Percentiles rank a stretch among this genome's conserved stretches.
Conservation (phyloP, 2,888 invertebrate species). For the Pseudoips prasinana region DNA sequence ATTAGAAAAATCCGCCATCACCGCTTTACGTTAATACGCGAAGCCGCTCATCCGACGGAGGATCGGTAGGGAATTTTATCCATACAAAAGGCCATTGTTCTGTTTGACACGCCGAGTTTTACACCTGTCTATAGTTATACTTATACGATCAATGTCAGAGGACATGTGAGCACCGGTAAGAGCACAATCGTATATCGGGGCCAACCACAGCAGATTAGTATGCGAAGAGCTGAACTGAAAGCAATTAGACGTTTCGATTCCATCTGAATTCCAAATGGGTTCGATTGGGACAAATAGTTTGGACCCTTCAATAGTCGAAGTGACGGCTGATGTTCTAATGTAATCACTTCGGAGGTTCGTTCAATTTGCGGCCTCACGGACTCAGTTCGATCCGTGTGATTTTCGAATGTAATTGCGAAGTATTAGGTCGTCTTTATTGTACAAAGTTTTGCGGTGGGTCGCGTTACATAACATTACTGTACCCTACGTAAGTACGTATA, state of each 20-base stretch:
- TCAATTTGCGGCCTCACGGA: constrained; percentile 26
- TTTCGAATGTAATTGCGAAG: constrained; percentile 26
- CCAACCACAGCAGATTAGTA: constrained; percentile 43
- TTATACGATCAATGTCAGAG: no score
- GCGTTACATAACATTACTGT: no score
- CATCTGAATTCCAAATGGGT: constrained; percentile 60
- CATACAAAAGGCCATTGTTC: no score
- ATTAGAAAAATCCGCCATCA: no score
- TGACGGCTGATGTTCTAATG: constrained; percentile 43
- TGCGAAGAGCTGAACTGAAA: constrained; percentile 53
- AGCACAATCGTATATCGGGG: constrained; percentile 16
- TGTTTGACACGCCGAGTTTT: no score
- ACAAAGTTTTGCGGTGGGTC: no score
- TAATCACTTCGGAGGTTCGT: constrained; percentile 30
- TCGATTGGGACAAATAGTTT: constrained; percentile 41
- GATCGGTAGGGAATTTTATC: no score
- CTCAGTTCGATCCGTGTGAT: constrained; percentile 31
- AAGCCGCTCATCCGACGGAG: no score
- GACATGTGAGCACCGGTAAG: constrained; percentile 8
- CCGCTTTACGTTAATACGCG: no score
- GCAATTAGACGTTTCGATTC: constrained; percentile 66
- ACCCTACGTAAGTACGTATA: no score
- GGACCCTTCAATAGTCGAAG: constrained; percentile 41
- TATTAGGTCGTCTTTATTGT: constrained; percentile 5
- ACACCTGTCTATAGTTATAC: no score